phyloP scores from a whole-genome alignment of 2,113 vertebrate species.

The Mirounga angustirostris region DNA sequence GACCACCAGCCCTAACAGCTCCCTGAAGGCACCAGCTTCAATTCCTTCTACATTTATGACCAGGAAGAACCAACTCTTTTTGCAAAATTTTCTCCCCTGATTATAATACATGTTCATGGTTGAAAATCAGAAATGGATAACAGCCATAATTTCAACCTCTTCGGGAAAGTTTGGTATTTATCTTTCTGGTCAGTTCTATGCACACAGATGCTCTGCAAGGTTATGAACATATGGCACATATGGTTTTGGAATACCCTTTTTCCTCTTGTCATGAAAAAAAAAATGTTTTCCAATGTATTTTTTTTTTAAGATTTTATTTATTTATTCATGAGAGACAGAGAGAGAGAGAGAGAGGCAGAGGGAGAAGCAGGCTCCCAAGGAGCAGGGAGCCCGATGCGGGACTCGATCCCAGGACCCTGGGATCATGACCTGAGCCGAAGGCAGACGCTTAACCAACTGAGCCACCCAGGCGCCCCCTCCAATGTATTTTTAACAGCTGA shows the following conservation, averaged over 20 bases:
- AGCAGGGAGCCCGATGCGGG: too few species aligned
- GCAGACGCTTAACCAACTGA: too few species aligned
- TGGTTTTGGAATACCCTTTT: not conserved
- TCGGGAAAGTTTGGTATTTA: not conserved
- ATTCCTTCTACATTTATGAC: not conserved
- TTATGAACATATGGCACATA: not conserved
- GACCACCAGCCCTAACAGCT: not conserved
- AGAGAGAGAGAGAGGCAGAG: too few species aligned
- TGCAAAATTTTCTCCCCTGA: not conserved
- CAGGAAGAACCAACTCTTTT: not conserved
- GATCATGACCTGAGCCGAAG: too few species aligned
- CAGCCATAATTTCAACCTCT: not conserved
- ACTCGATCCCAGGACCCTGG: too few species aligned
- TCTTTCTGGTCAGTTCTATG: not conserved
- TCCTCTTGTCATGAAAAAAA: not conserved
- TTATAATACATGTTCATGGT: not conserved
- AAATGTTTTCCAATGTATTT: constrained; percentile 11
- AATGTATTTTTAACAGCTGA: constrained; percentile 28
- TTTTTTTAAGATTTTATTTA: not conserved
- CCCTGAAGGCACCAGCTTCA: not conserved
- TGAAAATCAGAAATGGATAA: not conserved
- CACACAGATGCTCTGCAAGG: not conserved
- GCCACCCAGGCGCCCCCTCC: not conserved
- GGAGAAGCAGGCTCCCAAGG: too few species aligned
- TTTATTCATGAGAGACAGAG: too few species aligned